phyloP scores from a whole-genome alignment of 1,140 invertebrate species.

The Sinonovacula constricta region DNA sequence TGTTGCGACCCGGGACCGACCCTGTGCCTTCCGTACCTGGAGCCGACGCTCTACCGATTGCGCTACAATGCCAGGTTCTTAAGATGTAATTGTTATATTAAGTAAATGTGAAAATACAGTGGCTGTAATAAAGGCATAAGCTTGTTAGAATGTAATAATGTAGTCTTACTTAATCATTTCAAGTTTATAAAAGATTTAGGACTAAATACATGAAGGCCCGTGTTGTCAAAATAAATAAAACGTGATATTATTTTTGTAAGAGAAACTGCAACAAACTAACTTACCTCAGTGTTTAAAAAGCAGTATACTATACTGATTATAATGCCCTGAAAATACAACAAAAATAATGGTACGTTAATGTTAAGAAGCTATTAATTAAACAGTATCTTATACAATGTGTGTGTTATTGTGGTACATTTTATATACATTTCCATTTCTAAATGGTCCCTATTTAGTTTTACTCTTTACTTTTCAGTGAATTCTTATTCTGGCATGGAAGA shows the following conservation, averaged over 20 bases:
- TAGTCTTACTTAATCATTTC: too few relatives aligned
- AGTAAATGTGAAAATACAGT: too few relatives aligned
- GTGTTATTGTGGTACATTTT: not conserved
- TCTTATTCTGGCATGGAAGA: too few relatives aligned
- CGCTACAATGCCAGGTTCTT: not conserved
- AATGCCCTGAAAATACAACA: slow-evolving; percentile 34
- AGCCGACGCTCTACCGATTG: not conserved
- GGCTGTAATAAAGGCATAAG: too few relatives aligned
- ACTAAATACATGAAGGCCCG: not conserved
- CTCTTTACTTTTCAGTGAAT: too few relatives aligned
- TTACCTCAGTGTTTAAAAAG: slow-evolving; percentile 29
- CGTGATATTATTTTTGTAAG: not conserved
- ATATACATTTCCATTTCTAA: not conserved
- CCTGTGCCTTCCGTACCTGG: not conserved
- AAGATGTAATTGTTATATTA: too few relatives aligned
- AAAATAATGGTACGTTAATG: too few relatives aligned
- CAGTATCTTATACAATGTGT: too few relatives aligned
- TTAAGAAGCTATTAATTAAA: too few relatives aligned
- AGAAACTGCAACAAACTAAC: not conserved
- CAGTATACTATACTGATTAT: slow-evolving; percentile 24
- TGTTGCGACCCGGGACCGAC: not conserved
- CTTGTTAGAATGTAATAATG: too few relatives aligned
- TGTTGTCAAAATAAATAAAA: not conserved
- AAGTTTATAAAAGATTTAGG: too few relatives aligned
- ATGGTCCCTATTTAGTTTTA: not conserved